phyloP scores from a whole-genome alignment of 2,113 vertebrate species.

The Paradisaea rubra region DNA sequence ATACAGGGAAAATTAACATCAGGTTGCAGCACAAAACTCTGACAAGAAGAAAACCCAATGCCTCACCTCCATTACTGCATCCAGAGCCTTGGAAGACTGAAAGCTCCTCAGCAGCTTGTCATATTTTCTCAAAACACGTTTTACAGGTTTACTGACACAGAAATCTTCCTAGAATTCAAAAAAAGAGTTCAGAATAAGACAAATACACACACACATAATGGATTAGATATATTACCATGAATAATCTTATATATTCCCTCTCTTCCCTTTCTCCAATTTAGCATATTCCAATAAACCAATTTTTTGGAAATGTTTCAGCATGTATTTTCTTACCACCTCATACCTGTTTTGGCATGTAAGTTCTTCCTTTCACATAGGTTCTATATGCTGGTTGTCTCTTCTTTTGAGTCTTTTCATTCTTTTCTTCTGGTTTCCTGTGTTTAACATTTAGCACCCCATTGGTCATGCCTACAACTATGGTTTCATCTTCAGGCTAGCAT shows the following conservation, averaged over 20 bases:
- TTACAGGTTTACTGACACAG: conserved; percentile 84
- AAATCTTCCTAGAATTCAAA: conserved; percentile 83
- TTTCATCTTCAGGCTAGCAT: conserved; percentile 85
- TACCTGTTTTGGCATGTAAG: conserved; percentile 87
- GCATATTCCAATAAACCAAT: neutral
- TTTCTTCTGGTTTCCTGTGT: conserved; percentile 84
- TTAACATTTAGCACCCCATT: conserved; percentile 89
- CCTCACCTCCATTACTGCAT: conserved; percentile 84
- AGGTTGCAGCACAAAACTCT: neutral
- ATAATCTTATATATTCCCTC: neutral
- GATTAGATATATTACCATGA: neutral
- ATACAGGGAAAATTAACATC: neutral
- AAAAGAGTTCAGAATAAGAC: neutral
- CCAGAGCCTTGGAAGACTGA: conserved; percentile 88
- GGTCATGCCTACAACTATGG: conserved; percentile 92
- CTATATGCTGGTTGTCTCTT: conserved; percentile 79
- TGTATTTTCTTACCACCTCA: neutral
- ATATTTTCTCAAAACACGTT: conserved; percentile 81
- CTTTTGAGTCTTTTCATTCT: conserved; percentile 49
- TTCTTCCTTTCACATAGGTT: conserved; percentile 88
- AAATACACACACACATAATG: neutral
- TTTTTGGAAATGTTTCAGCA: neutral
- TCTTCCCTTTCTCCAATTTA: neutral
- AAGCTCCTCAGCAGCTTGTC: conserved; percentile 89
- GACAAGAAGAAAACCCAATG: neutral